These are phyloP conservation scores for Brachypodius melanocephalos DNA, from an alignment of 2,113 vertebrate species.

Conservation along the genomic window DNA sequence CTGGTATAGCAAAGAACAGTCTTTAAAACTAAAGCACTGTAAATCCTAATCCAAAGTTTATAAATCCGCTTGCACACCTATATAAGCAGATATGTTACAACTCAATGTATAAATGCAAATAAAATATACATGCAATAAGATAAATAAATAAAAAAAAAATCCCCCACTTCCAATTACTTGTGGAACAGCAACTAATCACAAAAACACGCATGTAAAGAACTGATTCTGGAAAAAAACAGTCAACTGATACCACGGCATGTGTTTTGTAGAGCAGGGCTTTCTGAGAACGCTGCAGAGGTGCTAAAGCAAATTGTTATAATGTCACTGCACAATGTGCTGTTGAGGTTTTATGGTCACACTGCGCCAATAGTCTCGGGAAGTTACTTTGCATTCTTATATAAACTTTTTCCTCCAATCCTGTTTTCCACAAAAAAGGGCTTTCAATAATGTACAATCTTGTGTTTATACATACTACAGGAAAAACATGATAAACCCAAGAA, in stretches of 20 bases:
- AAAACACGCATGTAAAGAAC: constrained; percentile 12
- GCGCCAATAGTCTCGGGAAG: constrained; percentile 54
- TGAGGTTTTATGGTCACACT: constrained; percentile 61
- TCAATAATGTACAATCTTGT: constrained; percentile 56
- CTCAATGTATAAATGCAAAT: not conserved
- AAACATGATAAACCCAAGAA: constrained; percentile 68
- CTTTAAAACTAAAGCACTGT: not conserved
- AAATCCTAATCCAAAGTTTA: not conserved
- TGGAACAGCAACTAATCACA: not conserved
- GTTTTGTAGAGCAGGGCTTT: not conserved
- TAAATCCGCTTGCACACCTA: not conserved
- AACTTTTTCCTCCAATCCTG: not conserved
- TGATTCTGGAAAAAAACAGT: not conserved
- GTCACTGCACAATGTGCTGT: constrained; percentile 33
- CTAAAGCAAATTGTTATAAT: constrained; percentile 35
- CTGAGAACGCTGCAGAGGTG: constrained; percentile 33
- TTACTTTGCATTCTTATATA: constrained; percentile 64
- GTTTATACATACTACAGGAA: constrained; percentile 58
- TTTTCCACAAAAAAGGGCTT: constrained; percentile 62
- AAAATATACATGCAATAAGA: not conserved
- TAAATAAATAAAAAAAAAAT: not conserved
- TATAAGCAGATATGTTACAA: not conserved
- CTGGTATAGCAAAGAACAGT: not conserved
- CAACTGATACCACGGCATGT: not conserved
- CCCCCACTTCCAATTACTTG: not conserved